phyloP scores from a whole-genome alignment of 1,140 invertebrate species.

The Drosophila paulistorum region DNA sequence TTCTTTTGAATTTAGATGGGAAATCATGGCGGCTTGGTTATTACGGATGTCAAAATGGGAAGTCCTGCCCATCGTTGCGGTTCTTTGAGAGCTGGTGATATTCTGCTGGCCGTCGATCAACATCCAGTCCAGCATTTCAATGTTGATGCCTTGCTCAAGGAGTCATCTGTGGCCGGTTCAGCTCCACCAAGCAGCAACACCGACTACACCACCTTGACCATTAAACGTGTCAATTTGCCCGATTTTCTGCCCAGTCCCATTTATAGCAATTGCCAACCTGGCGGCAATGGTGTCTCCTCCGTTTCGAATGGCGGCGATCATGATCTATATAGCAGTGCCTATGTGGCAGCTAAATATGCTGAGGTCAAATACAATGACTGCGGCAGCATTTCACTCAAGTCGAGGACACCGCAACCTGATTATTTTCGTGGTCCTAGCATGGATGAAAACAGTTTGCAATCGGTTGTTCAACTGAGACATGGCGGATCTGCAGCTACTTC shows the following conservation, averaged over 20 bases:
- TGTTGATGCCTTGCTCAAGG: conserved; percentile 79
- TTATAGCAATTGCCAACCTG: conserved; percentile 71
- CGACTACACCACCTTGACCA: conserved; percentile 79
- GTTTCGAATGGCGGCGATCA: conserved; percentile 38
- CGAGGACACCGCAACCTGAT: conserved; percentile 75
- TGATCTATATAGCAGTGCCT: conserved; percentile 75
- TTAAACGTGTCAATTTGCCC: conserved; percentile 76
- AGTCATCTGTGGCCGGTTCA: conserved; percentile 29
- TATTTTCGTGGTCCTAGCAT: conserved; percentile 68
- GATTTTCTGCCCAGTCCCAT: conserved; percentile 80
- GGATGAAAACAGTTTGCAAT: conserved; percentile 63
- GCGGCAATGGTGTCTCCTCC: not conserved
- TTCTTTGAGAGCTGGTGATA: conserved; percentile 93
- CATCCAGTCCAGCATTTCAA: conserved; percentile 89
- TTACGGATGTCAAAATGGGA: conserved; percentile 93
- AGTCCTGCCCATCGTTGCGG: conserved; percentile 95
- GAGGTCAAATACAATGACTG: conserved; percentile 66
- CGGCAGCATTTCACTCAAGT: conserved; percentile 74
- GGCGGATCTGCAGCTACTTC: conserved; percentile 13
- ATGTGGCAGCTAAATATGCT: conserved; percentile 66
- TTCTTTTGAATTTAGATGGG: not conserved
- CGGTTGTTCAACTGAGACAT: conserved; percentile 74
- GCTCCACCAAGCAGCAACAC: not conserved
- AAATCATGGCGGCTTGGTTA: conserved; percentile 85
- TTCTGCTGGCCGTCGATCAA: conserved; percentile 93